These are phyloP conservation scores for Thunnus thynnus DNA, from an alignment of 2,113 vertebrate genomes.

Conservation along the genomic window DNA sequence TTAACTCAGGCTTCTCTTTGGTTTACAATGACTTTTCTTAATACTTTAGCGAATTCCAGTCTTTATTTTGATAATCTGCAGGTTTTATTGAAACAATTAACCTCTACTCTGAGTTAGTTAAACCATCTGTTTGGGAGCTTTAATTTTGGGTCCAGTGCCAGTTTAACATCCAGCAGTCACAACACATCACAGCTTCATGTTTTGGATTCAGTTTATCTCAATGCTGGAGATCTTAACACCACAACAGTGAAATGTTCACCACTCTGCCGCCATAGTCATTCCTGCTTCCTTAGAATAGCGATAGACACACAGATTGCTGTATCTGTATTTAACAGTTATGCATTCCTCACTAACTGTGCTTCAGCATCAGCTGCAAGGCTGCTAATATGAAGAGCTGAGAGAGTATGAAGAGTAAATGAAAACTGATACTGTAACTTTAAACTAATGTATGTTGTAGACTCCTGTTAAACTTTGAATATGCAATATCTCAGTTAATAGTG, in stretches of 20 bases:
- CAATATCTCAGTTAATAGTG: not conserved
- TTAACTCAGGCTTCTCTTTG: slow-evolving; percentile 7
- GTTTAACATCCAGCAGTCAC: not conserved
- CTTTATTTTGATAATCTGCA: slow-evolving; percentile 14
- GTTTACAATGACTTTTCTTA: not conserved
- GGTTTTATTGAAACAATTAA: not conserved
- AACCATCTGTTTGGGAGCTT: not conserved
- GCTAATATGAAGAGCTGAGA: not conserved
- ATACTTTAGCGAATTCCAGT: not conserved
- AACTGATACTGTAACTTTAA: not conserved
- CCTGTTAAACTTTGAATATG: slow-evolving; percentile 3
- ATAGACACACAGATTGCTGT: not conserved
- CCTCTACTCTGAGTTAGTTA: not conserved
- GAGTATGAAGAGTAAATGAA: not conserved
- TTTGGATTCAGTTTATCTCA: slow-evolving; percentile 2
- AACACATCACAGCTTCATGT: not conserved
- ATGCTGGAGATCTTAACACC: not conserved
- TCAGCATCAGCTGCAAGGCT: slow-evolving; percentile 7
- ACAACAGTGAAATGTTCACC: not conserved
- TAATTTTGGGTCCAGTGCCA: not conserved
- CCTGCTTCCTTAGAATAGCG: not conserved
- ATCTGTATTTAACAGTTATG: not conserved
- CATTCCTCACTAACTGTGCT: slow-evolving; percentile 19
- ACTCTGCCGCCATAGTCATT: not conserved
- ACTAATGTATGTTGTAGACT: not conserved